Conservation (phyloP, 2,113 vertebrate genomes). For the Dromiciops gliroides region DNA sequence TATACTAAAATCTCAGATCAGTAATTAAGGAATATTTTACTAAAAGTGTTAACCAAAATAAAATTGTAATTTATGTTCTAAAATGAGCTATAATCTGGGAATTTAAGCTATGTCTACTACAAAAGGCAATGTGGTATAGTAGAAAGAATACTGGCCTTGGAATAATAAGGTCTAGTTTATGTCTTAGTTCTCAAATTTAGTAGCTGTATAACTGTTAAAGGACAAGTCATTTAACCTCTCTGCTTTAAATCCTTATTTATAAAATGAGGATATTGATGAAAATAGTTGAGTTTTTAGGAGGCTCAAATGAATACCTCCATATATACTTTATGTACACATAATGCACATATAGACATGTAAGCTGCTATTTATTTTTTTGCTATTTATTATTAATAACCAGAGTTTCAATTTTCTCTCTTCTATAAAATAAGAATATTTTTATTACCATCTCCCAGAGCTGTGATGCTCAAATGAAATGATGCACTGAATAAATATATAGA, state of each 20-base stretch:
- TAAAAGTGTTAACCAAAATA: slow-evolving; percentile 39
- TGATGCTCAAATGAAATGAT: background rate
- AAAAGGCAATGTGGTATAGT: background rate
- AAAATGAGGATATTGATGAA: background rate
- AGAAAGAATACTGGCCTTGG: background rate
- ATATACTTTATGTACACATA: background rate
- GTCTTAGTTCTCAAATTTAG: slow-evolving; percentile 1
- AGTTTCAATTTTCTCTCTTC: background rate
- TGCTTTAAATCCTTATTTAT: background rate
- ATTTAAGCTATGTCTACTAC: slow-evolving; percentile 22
- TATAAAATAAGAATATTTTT: background rate
- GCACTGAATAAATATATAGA: background rate
- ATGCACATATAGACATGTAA: background rate
- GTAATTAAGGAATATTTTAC: slow-evolving; percentile 16
- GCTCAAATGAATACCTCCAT: background rate
- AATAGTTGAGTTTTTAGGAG: background rate
- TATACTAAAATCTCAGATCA: background rate
- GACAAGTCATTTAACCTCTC: background rate
- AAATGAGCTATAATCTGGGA: slow-evolving; percentile 23
- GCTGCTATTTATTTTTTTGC: background rate
- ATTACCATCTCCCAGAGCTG: background rate
- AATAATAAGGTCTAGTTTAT: background rate
- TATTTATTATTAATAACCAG: background rate
- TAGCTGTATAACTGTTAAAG: background rate
- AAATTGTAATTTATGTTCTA: slow-evolving; percentile 3